These are phyloP conservation scores for Pseudorectes ferrugineus DNA, from an alignment of 2,113 vertebrate genomes.

Conservation along the genomic window DNA sequence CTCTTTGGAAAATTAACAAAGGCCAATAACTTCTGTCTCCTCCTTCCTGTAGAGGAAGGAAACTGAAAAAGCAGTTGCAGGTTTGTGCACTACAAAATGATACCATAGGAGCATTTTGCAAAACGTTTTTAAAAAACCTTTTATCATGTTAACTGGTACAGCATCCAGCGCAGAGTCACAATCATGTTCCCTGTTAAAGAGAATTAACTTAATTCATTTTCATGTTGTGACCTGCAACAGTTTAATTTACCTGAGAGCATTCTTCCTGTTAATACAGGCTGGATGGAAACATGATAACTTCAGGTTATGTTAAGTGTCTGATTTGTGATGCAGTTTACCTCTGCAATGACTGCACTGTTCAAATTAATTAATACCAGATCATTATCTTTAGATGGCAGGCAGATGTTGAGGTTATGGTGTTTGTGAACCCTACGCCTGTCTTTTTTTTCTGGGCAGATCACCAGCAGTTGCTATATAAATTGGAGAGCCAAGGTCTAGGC, in stretches of 20 bases:
- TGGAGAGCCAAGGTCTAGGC: slow-evolving; percentile 64
- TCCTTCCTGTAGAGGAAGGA: not conserved
- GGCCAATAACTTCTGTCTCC: not conserved
- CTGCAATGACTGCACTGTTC: slow-evolving; percentile 31
- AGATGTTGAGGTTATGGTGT: slow-evolving; percentile 74
- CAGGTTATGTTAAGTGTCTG: slow-evolving; percentile 40
- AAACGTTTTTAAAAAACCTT: not conserved
- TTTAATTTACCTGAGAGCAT: slow-evolving; percentile 20
- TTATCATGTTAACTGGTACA: not conserved
- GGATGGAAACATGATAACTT: slow-evolving; percentile 17
- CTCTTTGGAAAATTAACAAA: not conserved
- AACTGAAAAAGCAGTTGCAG: not conserved
- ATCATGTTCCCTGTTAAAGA: not conserved
- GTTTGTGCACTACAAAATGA: not conserved
- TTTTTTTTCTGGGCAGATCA: slow-evolving; percentile 58
- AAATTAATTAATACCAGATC: slow-evolving; percentile 74
- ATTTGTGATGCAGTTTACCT: slow-evolving; percentile 53
- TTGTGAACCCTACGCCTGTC: slow-evolving; percentile 55
- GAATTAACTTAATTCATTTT: slow-evolving; percentile 39
- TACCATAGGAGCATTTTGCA: not conserved
- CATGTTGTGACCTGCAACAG: slow-evolving; percentile 7
- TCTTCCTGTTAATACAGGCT: slow-evolving; percentile 1
- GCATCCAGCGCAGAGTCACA: not conserved
- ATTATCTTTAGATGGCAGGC: slow-evolving; percentile 68
- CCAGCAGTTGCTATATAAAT: slow-evolving; percentile 63